phyloP scores from a whole-genome alignment of 2,888 invertebrate species.

The Andrena chrysosceles region DNA sequence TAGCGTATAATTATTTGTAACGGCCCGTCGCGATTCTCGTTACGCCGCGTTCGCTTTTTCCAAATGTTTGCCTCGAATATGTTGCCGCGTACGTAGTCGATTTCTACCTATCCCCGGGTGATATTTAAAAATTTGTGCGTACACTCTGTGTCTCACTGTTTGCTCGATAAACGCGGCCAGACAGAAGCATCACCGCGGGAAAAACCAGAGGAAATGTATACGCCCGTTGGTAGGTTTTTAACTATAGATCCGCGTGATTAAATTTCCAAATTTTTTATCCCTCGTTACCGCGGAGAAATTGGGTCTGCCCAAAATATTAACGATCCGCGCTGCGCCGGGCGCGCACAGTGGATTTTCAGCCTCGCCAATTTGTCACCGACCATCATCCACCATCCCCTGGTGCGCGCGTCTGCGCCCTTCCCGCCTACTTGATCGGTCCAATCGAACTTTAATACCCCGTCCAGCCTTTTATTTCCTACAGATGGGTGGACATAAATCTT shows the following conservation, averaged over 20 bases:
- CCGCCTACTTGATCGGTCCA: slow-evolving; percentile 59
- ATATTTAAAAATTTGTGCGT: slow-evolving; percentile 17
- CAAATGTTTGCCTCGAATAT: slow-evolving; percentile 19
- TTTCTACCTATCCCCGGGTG: background rate
- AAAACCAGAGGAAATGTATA: background rate
- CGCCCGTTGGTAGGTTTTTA: background rate
- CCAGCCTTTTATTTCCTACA: slow-evolving; percentile 61
- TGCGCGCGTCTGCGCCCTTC: slow-evolving; percentile 6
- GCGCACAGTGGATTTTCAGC: slow-evolving; percentile 46
- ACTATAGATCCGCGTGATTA: background rate
- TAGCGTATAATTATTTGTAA: slow-evolving; percentile 7
- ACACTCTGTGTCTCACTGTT: slow-evolving; percentile 4
- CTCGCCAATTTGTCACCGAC: slow-evolving; percentile 57
- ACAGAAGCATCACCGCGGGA: background rate
- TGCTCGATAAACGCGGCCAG: slow-evolving; percentile 3
- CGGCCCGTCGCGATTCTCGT: slow-evolving; percentile 14
- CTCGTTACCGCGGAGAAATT: background rate
- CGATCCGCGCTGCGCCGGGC: background rate
- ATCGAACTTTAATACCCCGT: slow-evolving; percentile 61
- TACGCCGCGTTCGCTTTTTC: slow-evolving; percentile 4
- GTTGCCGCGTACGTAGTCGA: background rate
- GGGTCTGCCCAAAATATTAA: slow-evolving; percentile 2
- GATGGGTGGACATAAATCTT: slow-evolving; percentile 62
- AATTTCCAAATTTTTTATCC: slow-evolving; percentile 8
- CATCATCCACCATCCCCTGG: slow-evolving; percentile 43